These are phyloP conservation scores for Corbicula japonica DNA, from an alignment of 2,888 invertebrate species.

Conservation along the genomic window DNA sequence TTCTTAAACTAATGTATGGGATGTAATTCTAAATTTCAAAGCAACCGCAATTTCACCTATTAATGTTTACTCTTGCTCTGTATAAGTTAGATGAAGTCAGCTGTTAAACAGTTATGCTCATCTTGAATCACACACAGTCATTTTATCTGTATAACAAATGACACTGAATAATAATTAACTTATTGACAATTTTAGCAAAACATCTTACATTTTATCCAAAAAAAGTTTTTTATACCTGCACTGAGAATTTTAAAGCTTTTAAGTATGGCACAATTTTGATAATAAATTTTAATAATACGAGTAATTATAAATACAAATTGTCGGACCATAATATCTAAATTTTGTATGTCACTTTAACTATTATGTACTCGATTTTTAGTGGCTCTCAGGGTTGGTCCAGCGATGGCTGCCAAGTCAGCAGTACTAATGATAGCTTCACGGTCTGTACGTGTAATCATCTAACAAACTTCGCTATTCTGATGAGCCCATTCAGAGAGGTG, in stretches of 20 bases:
- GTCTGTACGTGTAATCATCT: slow-evolving; percentile 20
- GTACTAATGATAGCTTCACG: not conserved
- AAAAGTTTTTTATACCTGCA: not conserved
- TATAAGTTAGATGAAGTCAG: not conserved
- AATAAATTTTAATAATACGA: not conserved
- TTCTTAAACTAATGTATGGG: not conserved
- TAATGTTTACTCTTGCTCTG: not conserved
- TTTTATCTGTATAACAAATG: no score
- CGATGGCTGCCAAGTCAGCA: slow-evolving; percentile 14
- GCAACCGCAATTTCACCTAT: not conserved
- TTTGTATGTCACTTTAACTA: no score
- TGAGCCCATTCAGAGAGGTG: slow-evolving; percentile 28
- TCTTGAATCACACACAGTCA: not conserved
- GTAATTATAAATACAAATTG: not conserved
- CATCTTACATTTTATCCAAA: not conserved
- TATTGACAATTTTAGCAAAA: no score
- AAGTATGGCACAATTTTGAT: no score
- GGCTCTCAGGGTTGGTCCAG: slow-evolving; percentile 16
- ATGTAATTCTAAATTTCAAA: not conserved
- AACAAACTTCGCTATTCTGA: slow-evolving; percentile 13
- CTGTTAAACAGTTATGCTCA: not conserved
- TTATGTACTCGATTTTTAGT: no score
- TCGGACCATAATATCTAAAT: not conserved
- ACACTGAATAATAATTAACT: no score
- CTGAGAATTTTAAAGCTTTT: not conserved